These are phyloP conservation scores for Neofelis nebulosa DNA, from an alignment of 2,113 vertebrate species.

Conservation along the genomic window DNA sequence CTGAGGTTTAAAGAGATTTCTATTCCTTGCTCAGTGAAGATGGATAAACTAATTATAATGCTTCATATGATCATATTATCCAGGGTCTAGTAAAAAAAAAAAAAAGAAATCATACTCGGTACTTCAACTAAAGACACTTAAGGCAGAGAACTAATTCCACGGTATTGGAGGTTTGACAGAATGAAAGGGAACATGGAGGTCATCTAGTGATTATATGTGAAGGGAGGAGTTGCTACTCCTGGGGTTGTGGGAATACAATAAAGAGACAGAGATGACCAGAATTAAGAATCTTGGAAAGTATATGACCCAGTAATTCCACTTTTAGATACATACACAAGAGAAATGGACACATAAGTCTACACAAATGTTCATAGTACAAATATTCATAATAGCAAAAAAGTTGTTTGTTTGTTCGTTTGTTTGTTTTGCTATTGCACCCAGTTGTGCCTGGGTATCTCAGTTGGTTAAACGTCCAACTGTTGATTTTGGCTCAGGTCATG, in stretches of 20 bases:
- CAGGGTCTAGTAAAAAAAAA: conserved; percentile 27
- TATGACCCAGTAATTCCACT: background rate
- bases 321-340: background rate
- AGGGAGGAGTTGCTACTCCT: background rate
- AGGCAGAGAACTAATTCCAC: background rate
- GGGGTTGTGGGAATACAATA: background rate
- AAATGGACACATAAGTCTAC: background rate
- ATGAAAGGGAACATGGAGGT: background rate
- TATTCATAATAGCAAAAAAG: background rate
- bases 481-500: no score
- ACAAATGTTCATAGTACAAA: background rate
- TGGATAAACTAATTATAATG: background rate
- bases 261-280: background rate
- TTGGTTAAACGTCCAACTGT: no score
- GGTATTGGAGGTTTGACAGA: background rate
- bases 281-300: conserved; percentile 18
- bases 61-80: background rate
- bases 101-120: background rate
- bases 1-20: conserved; percentile 11
- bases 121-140: background rate
- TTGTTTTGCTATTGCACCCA: no score
- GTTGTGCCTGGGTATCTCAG: no score
- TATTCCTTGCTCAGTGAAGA: conserved; percentile 10
- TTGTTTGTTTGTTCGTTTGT: no score
- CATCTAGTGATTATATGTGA: background rate